Conservation (phyloP, 2,888 invertebrate species). For the Aporophyla lueneburgensis region DNA sequence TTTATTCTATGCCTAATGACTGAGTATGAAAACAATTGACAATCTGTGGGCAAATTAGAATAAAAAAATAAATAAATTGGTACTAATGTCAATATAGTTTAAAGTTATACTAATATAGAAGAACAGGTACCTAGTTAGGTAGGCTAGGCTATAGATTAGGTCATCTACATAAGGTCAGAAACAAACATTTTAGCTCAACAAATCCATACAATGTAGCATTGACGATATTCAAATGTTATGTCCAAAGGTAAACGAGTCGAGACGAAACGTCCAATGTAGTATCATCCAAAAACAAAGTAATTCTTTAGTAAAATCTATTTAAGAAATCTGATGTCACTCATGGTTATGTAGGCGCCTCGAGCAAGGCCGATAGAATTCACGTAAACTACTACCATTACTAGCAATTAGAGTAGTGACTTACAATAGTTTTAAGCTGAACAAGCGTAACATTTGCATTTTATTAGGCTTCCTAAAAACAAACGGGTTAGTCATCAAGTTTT, state of each 20-base stretch:
- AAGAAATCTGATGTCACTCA: slow-evolving; percentile 87
- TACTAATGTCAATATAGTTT: background rate
- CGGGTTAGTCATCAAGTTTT: slow-evolving; percentile 32
- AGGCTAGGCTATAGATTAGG: background rate
- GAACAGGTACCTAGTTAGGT: background rate
- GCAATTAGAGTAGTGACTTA: slow-evolving; percentile 68
- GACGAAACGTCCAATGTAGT: slow-evolving; percentile 37
- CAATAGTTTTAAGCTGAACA: slow-evolving; percentile 42
- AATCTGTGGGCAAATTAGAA: background rate
- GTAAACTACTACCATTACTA: slow-evolving; percentile 69
- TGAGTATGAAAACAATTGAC: background rate
- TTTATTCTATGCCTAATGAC: background rate
- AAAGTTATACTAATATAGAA: background rate
- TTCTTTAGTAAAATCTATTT: slow-evolving; percentile 84
- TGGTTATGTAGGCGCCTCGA: slow-evolving; percentile 80
- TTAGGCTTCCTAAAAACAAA: slow-evolving; percentile 51
- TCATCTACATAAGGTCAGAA: slow-evolving; percentile 12
- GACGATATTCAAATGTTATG: slow-evolving; percentile 51
- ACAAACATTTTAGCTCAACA: background rate
- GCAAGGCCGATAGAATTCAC: slow-evolving; percentile 80
- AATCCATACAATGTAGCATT: slow-evolving; percentile 25
- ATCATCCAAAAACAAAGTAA: slow-evolving; percentile 73
- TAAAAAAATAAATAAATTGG: background rate
- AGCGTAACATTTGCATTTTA: slow-evolving; percentile 34
- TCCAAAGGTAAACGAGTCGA: slow-evolving; percentile 63